Base-by-base conservation (phyloP, 2,113 vertebrate species). In the Pseudorhombus dupliciocellatus region DNA sequence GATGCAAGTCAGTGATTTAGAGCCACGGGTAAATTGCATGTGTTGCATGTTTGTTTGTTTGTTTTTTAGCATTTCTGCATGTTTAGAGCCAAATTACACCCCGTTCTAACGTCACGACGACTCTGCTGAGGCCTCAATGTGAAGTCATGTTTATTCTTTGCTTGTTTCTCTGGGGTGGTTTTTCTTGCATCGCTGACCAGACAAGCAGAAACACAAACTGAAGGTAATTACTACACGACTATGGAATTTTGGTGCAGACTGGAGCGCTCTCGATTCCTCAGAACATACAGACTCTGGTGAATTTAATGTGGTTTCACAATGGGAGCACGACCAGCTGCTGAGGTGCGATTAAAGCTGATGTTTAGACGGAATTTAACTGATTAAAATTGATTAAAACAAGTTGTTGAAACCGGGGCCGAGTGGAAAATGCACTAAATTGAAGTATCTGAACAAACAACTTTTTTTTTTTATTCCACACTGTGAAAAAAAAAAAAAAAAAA, bases 61-160 rank as follows among this genome's bases (percentile, higher is more conserved):
- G n/a, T 26, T 40, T 40, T 40, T 40, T 10, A 2, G 18, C 42
- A 46, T 18, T 46, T 46, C 31, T 24, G 11, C 25, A 21, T n/a
- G 6, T 52, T 53, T 22, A 30, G 6, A 42, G 56, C 31, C 31
- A 18, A 44, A 44, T 4, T 44, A 18, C 16, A 18, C 16, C 16
- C 56, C 26, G 26, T 56, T 70, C 31, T 24, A 55, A 40, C 21
- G 50, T 66, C 22, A 26, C 60, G 42, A 31, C 60, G 42, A 31
- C 15, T 65, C 37, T 46, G 34, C 10, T 30, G 57, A 18, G 55
- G 3, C 44, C 48, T 51, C 52, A 69, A 28, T 46, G 28, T 58
- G 3, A 59, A 60, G 2, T 63, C 62, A 69, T 77, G 15, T 65
- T 48, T 30, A 58, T 68, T 40, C 66, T 73, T 48, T 40, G 62